phyloP scores from a whole-genome alignment of 2,888 invertebrate genomes.

The Diarsia rubi region DNA sequence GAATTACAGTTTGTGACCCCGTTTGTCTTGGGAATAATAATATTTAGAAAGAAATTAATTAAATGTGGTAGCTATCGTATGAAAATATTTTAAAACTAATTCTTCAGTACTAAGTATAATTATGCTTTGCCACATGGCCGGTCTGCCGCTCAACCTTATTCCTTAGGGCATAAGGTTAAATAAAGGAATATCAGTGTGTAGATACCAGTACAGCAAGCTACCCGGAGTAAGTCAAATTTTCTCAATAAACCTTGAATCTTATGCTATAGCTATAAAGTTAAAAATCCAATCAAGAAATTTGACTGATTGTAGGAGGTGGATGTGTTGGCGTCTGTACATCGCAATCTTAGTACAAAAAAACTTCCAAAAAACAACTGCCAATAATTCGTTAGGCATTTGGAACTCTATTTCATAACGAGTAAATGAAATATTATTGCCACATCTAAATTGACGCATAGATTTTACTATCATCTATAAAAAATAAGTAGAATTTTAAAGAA shows the following conservation, averaged over 20 bases:
- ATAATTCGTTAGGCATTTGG: constrained; percentile 24
- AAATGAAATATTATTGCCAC: constrained; percentile 5
- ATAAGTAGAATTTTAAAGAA: constrained; percentile 3
- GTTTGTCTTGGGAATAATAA: constrained; percentile 43
- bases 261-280: no score
- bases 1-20: constrained; percentile 45
- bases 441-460: constrained; percentile 9
- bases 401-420: constrained; percentile 6
- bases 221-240: no score
- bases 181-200: neutral
- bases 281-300: no score
- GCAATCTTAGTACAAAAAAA: neutral
- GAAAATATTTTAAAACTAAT: neutral
- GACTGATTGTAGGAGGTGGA: no score
- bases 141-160: neutral
- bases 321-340: neutral
- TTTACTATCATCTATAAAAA: constrained; percentile 16
- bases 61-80: neutral
- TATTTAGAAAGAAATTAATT: neutral
- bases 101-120: neutral
- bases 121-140: neutral
- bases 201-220: no score
- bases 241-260: no score
- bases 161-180: neutral
- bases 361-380: constrained; percentile 6